Evolutionary conservation across 2,797 vertebrate species (phyloP).

Genomic region (Trichosurus vulpecula): DNA sequence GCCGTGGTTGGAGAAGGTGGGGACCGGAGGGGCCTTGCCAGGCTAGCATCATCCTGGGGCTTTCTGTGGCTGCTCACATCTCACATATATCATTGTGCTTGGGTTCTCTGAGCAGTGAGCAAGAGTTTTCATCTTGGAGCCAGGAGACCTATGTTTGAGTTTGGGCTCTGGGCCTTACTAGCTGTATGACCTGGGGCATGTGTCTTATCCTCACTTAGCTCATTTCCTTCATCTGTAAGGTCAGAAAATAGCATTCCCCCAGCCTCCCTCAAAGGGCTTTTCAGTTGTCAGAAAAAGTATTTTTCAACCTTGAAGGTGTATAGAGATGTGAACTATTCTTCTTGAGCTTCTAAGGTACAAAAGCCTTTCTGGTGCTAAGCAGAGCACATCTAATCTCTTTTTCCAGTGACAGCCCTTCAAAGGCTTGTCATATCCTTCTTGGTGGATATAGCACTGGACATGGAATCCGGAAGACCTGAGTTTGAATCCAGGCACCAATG

Average conservation of each 20-base stretch:
- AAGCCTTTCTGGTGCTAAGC: background rate
- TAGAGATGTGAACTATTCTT: background rate
- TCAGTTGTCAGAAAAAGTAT: background rate
- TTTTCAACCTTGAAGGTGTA: background rate
- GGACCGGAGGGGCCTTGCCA: background rate
- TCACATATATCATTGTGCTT: background rate
- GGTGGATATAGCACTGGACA: background rate
- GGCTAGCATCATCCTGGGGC: background rate
- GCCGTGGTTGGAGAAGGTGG: background rate
- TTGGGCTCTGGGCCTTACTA: conserved; percentile 43
- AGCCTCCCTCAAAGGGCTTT: background rate
- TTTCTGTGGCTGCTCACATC: background rate
- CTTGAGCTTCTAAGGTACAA: background rate
- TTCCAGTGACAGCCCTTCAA: background rate
- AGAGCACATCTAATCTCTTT: background rate
- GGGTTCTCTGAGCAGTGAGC: background rate
- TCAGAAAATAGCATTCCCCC: background rate
- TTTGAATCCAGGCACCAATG: background rate
- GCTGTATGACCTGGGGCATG: conserved; percentile 39
- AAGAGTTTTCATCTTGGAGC: background rate
- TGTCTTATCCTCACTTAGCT: conserved; percentile 6
- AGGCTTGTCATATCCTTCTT: background rate
- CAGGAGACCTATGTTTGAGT: background rate
- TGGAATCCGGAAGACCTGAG: background rate
- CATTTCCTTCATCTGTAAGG: conserved; percentile 16